Base-by-base conservation (phyloP, 1,140 invertebrate genomes). In the Cydia amplana region DNA sequence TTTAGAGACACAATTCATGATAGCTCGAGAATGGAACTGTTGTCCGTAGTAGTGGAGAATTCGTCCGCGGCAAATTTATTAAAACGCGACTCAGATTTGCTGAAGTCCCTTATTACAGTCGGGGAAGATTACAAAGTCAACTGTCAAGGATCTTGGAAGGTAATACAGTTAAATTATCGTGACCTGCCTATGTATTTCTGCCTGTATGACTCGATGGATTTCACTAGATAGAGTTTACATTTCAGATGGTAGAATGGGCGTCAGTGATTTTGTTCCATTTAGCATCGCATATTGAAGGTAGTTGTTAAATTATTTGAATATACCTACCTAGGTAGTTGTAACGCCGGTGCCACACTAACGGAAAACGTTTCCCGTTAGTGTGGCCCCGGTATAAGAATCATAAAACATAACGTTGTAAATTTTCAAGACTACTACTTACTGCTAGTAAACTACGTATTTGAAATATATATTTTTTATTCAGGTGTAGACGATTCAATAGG, bases 201-300 rank as follows among this genome's bases (percentile, higher is more conserved):
- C 12, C 10, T 16, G 16, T 51, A 49, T 49, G 32, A 36, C 6
- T 36, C 6, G 32, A n/a, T 51, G n/a, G 16, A 60, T 7, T 55
- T 60, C 9, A 60, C 20, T 60, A 20, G n/a, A 60, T n/a, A 60
- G n/a, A 60, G 20, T 60, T 60, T 23, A 60, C 0, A 60, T 60
- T 60, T 60, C 55, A 60, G 55, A 60, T 60, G 55, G 55, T 60
- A 23, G 55, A 60, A 60, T 60, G 55, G 18, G 55, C 55, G 18
- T 60, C 55, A 23, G 55, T 23, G 9, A 60, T 60, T 60, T 60
- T 60, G 55, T 60, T 60, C 20, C 55, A 60, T 60, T 10, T 60
- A 23, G 55, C 55, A 60, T 23, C 55, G 18, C 55, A 23, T 12
- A 12, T 60, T 23, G 20, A 60, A 60, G 55, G 55, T 60, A 51